Evolutionary conservation across 2,888 invertebrate genomes (phyloP).

Genomic region (Odontocolon sp.): DNA sequence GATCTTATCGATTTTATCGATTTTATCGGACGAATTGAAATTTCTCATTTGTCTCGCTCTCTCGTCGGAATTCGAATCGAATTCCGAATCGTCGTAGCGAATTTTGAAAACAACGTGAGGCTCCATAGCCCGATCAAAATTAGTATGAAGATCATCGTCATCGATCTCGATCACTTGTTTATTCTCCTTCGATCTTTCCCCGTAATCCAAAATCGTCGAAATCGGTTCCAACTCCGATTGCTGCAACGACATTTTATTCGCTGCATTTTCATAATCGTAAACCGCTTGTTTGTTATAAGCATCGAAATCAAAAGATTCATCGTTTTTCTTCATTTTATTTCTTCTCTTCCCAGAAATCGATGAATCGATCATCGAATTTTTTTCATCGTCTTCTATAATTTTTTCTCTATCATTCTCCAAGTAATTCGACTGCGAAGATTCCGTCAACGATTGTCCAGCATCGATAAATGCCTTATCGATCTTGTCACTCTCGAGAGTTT

Average conservation of each 20-base stretch:
- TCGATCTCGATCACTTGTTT: slow-evolving; percentile 11
- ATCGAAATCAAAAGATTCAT: slow-evolving; percentile 64
- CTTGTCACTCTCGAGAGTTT: slow-evolving; percentile 18
- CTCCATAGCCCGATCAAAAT: slow-evolving; percentile 72
- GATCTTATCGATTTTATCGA: no score
- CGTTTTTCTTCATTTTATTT: slow-evolving; percentile 1
- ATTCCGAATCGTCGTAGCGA: slow-evolving; percentile 76
- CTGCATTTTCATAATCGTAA: slow-evolving; percentile 76
- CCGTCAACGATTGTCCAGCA: not conserved
- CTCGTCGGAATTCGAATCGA: slow-evolving; percentile 74
- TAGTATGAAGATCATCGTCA: slow-evolving; percentile 56
- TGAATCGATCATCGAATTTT: slow-evolving; percentile 7
- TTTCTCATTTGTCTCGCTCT: slow-evolving; percentile 23
- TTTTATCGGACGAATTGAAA: not conserved
- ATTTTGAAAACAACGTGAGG: slow-evolving; percentile 78
- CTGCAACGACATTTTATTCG: slow-evolving; percentile 65
- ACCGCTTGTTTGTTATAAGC: slow-evolving; percentile 75
- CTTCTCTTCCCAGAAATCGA: not conserved
- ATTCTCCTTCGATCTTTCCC: slow-evolving; percentile 32
- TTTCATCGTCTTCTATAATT: not conserved
- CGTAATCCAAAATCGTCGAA: slow-evolving; percentile 16
- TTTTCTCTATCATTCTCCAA: slow-evolving; percentile 3
- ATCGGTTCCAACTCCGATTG: slow-evolving; percentile 45
- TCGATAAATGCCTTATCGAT: slow-evolving; percentile 1
- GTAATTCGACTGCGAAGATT: slow-evolving; percentile 23